phyloP scores from a whole-genome alignment of 2,888 invertebrate species.

The Brachylomia viminalis region DNA sequence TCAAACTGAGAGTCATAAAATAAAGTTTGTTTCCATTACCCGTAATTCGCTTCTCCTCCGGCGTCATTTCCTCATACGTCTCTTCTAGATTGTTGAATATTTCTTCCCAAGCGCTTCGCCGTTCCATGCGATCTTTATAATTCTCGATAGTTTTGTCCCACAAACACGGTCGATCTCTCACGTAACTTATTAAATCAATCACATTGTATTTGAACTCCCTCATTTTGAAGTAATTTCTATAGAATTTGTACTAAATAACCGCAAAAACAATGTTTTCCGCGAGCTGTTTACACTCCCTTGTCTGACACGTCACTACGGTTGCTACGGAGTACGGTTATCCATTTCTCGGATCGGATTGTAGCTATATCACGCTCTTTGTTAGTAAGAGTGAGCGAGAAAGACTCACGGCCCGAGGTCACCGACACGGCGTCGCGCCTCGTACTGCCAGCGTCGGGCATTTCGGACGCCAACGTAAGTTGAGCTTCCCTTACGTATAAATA shows the following conservation, averaged over 20 bases:
- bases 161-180: slow-evolving; percentile 81
- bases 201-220: slow-evolving; percentile 84
- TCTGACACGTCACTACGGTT: slow-evolving; percentile 79
- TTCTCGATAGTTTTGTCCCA: slow-evolving; percentile 85
- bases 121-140: slow-evolving; percentile 85
- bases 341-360: slow-evolving; percentile 80
- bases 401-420: slow-evolving; percentile 76
- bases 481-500: slow-evolving; percentile 42
- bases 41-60: slow-evolving; percentile 78
- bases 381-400: slow-evolving; percentile 67
- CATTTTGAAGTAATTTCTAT: slow-evolving; percentile 68
- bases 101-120: slow-evolving; percentile 84
- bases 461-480: slow-evolving; percentile 65
- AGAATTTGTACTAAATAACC: slow-evolving; percentile 32
- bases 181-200: slow-evolving; percentile 75
- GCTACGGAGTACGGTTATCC: slow-evolving; percentile 46
- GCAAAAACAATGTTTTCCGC: slow-evolving; percentile 53
- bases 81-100: slow-evolving; percentile 81
- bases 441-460: slow-evolving; percentile 56
- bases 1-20: not conserved
- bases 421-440: slow-evolving; percentile 73
- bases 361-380: slow-evolving; percentile 65
- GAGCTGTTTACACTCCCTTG: slow-evolving; percentile 75
- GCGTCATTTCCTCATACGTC: slow-evolving; percentile 79
- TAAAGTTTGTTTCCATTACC: slow-evolving; percentile 74